Conservation (phyloP, 2,797 vertebrate genomes). For the Chaetodon trifasciatus region DNA sequence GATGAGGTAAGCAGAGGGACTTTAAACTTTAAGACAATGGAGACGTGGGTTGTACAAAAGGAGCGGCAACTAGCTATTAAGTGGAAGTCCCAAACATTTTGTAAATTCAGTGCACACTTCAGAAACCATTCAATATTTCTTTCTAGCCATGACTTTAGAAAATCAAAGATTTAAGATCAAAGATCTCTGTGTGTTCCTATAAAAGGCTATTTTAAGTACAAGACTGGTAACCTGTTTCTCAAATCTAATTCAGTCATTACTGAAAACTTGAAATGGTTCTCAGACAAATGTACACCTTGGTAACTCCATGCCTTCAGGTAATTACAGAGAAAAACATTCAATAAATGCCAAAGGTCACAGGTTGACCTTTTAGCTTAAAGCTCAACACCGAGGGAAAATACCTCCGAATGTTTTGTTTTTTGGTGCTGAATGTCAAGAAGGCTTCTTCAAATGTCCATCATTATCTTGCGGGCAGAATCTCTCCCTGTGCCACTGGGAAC, state of each 20-base stretch:
- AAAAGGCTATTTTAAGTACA: background rate
- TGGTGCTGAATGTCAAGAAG: constrained; percentile 3
- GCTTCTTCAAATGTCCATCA: constrained; percentile 15
- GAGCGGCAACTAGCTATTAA: background rate
- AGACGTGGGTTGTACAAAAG: background rate
- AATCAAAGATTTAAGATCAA: background rate
- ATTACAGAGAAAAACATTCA: background rate
- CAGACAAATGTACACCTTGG: background rate
- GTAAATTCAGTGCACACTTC: background rate
- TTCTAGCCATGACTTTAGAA: background rate
- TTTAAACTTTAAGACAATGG: background rate
- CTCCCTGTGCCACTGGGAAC: background rate
- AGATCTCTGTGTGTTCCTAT: background rate
- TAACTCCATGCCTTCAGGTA: background rate
- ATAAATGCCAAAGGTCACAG: constrained; percentile 27
- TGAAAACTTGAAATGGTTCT: background rate
- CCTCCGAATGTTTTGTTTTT: constrained; percentile 18
- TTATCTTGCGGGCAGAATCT: background rate
- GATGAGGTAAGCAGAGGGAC: background rate
- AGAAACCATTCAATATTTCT: background rate
- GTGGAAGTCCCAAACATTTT: background rate
- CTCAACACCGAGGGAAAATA: background rate
- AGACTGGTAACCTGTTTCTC: too few relatives aligned
- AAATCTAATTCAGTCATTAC: background rate
- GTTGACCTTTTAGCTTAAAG: constrained; percentile 27